Evolutionary conservation across 2,113 vertebrate species (phyloP), one percentile per base, ranked within the genome.

Genomic region (Thunnus thynnus): DNA sequence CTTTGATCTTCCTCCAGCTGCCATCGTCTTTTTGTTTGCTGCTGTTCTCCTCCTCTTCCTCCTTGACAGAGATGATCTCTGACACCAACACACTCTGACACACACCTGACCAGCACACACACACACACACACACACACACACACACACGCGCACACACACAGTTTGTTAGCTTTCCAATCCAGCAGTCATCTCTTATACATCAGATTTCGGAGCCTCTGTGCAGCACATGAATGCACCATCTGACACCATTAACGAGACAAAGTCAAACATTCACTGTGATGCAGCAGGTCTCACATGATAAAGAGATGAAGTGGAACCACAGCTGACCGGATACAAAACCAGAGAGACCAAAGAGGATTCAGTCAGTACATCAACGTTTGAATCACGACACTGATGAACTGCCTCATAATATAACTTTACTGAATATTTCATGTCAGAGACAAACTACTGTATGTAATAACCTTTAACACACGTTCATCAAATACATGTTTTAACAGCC

Each of bases 41-140:
- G 70, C 71, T 5, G 67, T 78, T 83, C 0, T 87, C 91, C 6
- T 89, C 46, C 14, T 97, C 96, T 0, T 89, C 89, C 89, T 97
- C 96, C 85, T 94, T 94, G 13, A 98, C 96, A 0, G 95, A 89
- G 88, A 98, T 92, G 71, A 98, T 96, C 86, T 98, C 97, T 0
- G 96, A 95, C 50, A 95, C 84, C 0, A 94, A 93, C 73, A 98
- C 94, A 0, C 79, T 92, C 83, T 71, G 92, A 68, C 81, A 79
- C 64, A 90, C 91, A 78, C 87, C 97, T 98, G 54, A 60, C 30
- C 30, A 47, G 68, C 16, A 62, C 52, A 83, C 62, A 79, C 63
- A 79, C 44, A 75, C 56, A 50, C 47, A 77, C 44, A 62, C 61
- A 60, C 60, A 51, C 27, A 54, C 75, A 70, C 65, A 27, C 17